Base-by-base conservation (phyloP, 2,888 invertebrate genomes). In the Tetropium fuscum region DNA sequence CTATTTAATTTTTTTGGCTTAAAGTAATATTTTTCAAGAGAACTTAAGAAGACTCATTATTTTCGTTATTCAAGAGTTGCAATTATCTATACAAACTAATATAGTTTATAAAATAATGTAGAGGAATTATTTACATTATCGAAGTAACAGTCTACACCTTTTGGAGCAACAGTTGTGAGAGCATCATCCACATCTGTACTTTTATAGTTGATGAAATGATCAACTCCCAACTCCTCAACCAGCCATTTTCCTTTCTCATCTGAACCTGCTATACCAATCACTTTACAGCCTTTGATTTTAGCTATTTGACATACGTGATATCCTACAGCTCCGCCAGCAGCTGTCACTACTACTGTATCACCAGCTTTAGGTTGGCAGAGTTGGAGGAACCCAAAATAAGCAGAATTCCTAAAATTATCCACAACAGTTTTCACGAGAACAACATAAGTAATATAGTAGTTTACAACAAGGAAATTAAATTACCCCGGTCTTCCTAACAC, bases 291-390 rank as follows among this genome's bases (percentile, higher is more conserved):
- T 78, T 88, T 84, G 48, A 88, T 85, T 81, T 92, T 92, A 1
- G 87, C 92, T 64, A 93, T 90, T 83, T 93, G 93, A 1, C 92
- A 92, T 22, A 91, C 92, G 45, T 89, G 85, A 57, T 86, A 88
- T 3, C 93, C 93, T 7, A 93, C 92, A 22, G 91, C 92, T 10
- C 93, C 93, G 20, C 90, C 92, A 11, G 92, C 93, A 2, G 88
- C 88, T 27, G 87, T 88, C 1, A 93, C 86, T 1, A 89, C 88
- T n/a, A 93, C 85, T 0, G 88, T 89, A 78, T 93, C 91, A 5
- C 90, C 91, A 5, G 84, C 69, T 80, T 90, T 88, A 1, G 92
- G 90, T 56, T 87, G 78, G 65, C 91, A 91, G 60, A 91, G 82
- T 68, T 92, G 89, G 62, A 88, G 79, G 5, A 92, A 81, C 0